These are phyloP conservation scores for Liodrosophila aerea DNA, from an alignment of 2,888 invertebrate species.

Conservation along the genomic window DNA sequence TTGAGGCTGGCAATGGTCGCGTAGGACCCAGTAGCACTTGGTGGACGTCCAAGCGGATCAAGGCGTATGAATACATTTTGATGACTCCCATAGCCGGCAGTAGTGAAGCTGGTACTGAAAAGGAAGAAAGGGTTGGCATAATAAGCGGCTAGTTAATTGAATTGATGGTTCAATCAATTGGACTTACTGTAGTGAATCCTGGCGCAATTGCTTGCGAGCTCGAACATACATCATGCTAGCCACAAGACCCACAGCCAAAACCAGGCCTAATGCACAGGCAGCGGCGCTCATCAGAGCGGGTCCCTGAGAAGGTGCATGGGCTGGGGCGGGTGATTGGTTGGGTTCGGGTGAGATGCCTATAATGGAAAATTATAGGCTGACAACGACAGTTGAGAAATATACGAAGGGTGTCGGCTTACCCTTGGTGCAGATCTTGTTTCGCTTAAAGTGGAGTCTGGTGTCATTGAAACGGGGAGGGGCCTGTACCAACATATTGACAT, in stretches of 20 bases:
- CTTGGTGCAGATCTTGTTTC: conserved; percentile 94
- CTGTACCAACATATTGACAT: conserved; percentile 91
- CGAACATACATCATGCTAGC: conserved; percentile 82
- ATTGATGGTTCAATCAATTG: conserved; percentile 26
- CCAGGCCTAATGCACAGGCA: conserved; percentile 88
- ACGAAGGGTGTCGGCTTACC: conserved; percentile 83
- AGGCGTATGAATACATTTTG: conserved; percentile 90
- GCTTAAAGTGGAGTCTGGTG: conserved; percentile 89
- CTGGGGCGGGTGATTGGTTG: conserved; percentile 88
- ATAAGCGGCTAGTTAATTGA: conserved; percentile 32
- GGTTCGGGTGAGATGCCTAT: conserved; percentile 84
- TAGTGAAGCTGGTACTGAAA: conserved; percentile 89
- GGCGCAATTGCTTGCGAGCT: conserved; percentile 82
- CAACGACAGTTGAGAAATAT: background rate
- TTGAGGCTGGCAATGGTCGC: conserved; percentile 92
- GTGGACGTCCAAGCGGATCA: conserved; percentile 88
- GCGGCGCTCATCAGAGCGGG: conserved; percentile 91
- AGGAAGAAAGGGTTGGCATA: background rate
- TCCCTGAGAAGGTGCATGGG: conserved; percentile 86
- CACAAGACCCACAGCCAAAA: conserved; percentile 80
- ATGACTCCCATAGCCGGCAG: conserved; percentile 89
- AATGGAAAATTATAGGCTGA: background rate
- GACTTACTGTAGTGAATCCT: conserved; percentile 82
- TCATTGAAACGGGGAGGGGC: conserved; percentile 88
- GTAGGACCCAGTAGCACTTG: conserved; percentile 89